These are phyloP conservation scores for Cordilura impudica DNA, from an alignment of 2,888 invertebrate genomes.

Conservation along the genomic window DNA sequence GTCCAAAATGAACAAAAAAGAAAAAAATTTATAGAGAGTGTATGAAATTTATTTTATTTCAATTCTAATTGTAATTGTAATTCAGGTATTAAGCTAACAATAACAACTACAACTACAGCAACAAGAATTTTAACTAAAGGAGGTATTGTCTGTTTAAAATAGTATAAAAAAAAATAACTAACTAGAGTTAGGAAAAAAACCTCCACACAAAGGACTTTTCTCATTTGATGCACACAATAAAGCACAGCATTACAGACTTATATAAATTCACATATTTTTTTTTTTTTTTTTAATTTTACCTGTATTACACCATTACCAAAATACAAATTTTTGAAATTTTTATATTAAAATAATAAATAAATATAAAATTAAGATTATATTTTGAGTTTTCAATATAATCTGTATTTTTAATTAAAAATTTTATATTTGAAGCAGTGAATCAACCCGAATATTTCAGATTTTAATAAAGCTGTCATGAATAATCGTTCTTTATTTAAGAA, in stretches of 20 bases:
- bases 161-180: constrained; percentile 26
- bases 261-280: constrained; percentile 31
- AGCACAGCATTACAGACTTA: constrained; percentile 48
- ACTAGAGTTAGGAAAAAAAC: constrained; percentile 38
- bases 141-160: constrained; percentile 39
- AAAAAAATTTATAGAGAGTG: not conserved
- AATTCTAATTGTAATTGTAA: constrained; percentile 59
- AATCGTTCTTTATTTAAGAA: no score
- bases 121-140: constrained; percentile 37
- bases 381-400: no score
- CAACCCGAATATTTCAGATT: no score
- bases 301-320: not conserved
- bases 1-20: not conserved
- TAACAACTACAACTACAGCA: constrained; percentile 7
- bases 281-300: not conserved
- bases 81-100: constrained; percentile 56
- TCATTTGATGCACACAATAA: constrained; percentile 62
- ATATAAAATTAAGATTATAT: no score
- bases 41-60: constrained; percentile 55
- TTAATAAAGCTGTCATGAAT: no score
- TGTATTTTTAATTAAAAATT: no score
- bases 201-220: constrained; percentile 53
- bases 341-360: not conserved
- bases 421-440: no score
- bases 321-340: not conserved